These are phyloP conservation scores for Nipponacmea schrenckii DNA, from an alignment of 2,888 invertebrate species.

Conservation along the genomic window DNA sequence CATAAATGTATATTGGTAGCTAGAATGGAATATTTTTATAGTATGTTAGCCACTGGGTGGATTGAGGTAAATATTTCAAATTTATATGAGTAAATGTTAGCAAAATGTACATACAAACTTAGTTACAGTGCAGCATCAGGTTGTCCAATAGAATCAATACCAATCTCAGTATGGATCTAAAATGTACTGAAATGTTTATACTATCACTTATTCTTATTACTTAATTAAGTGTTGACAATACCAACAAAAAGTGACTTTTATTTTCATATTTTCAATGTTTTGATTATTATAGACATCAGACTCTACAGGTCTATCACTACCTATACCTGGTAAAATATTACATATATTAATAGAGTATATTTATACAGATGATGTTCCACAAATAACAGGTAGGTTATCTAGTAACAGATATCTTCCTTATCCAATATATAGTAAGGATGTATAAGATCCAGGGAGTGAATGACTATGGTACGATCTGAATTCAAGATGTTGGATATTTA, in stretches of 20 bases:
- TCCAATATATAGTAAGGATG: not conserved
- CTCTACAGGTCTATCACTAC: conserved; percentile 72
- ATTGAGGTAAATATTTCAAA: conserved; percentile 72
- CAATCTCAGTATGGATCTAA: too few relatives aligned
- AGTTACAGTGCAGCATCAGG: not conserved
- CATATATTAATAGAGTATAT: conserved; percentile 79
- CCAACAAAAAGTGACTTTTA: too few relatives aligned
- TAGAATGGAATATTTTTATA: conserved; percentile 85
- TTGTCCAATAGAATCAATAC: not conserved
- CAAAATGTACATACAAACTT: not conserved
- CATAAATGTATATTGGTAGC: conserved; percentile 86
- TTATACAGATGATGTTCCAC: conserved; percentile 78
- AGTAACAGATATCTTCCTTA: not conserved
- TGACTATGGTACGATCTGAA: too few relatives aligned
- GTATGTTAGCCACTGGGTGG: conserved; percentile 86
- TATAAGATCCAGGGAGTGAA: not conserved
- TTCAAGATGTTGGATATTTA: too few relatives aligned
- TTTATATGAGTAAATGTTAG: not conserved
- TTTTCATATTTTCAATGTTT: too few relatives aligned
- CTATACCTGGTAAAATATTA: conserved; percentile 75
- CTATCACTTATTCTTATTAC: too few relatives aligned
- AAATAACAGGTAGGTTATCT: conserved; percentile 42
- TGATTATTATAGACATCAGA: conserved; percentile 71
- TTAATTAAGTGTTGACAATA: too few relatives aligned
- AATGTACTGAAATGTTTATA: too few relatives aligned